These are phyloP conservation scores for Ceraclea dissimilis DNA, from an alignment of 2,888 invertebrate genomes.

Conservation along the genomic window DNA sequence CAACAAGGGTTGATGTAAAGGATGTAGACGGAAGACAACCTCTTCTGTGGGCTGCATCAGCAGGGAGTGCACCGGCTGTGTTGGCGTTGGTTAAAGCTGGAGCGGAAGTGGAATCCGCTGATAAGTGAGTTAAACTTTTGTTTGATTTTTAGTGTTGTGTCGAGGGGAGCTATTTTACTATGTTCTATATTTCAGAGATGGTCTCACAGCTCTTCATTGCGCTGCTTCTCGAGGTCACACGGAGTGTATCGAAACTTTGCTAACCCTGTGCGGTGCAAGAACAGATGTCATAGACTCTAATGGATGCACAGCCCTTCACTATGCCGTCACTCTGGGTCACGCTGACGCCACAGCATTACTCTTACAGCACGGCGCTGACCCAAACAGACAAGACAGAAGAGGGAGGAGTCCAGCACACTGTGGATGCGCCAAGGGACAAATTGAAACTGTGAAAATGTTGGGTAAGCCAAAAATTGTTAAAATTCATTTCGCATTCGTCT, in stretches of 20 bases:
- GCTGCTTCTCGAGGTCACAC: constrained; percentile 94
- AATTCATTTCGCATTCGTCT: not conserved
- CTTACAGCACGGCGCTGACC: constrained; percentile 82
- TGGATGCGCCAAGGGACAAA: constrained; percentile 92
- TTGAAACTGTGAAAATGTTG: constrained; percentile 75
- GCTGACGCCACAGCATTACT: constrained; percentile 86
- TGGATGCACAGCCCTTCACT: constrained; percentile 94
- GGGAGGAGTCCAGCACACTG: constrained; percentile 92
- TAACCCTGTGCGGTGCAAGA: constrained; percentile 80
- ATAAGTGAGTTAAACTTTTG: constrained; percentile 47
- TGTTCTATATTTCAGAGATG: constrained; percentile 55
- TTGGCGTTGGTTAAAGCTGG: constrained; percentile 82
- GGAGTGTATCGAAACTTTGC: constrained; percentile 80
- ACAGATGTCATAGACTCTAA: constrained; percentile 88
- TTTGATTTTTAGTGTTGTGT: not conserved
- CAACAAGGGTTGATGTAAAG: constrained; percentile 73
- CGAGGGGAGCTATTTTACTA: not conserved
- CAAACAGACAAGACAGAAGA: constrained; percentile 86
- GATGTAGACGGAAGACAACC: constrained; percentile 94
- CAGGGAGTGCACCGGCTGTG: constrained; percentile 89
- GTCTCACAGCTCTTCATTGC: constrained; percentile 91
- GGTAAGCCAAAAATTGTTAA: constrained; percentile 33
- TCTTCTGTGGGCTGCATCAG: constrained; percentile 94
- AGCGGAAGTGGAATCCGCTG: constrained; percentile 71
- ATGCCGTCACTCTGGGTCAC: constrained; percentile 93